Evolutionary conservation across 2,888 invertebrate genomes (phyloP), one percentile per base, ranked within the genome.

Genomic region (Criorhina ranunculi): DNA sequence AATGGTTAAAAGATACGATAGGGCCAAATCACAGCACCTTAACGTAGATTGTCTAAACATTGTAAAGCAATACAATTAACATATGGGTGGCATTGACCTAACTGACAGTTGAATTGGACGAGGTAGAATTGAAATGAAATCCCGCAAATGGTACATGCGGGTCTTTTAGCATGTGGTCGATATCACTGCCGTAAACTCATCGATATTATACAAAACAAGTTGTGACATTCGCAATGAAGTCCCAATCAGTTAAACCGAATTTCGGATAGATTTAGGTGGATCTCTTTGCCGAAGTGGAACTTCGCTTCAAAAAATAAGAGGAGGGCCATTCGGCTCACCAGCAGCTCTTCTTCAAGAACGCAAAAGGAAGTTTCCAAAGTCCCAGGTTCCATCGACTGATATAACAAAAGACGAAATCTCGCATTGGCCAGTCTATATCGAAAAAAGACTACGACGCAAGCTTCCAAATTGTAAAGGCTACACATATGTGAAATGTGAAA

Each of bases 51-150:
- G 40, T 29, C 40, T 24, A 8, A 59, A 40, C 33, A 59, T 59
- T 19, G 42, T 60, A 19, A 60, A 60, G 24, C 59, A 60, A 5
- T 62, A 60, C 29, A 60, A 60, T 24, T 44, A 60, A 44, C 60
- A 60, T 60, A n/a, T 5, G 17, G 49, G 49, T 49, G 49, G 5
- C 49, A 5, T 24, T 49, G 17, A 15, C 11, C 8, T 57, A 49
- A 31, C 37, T 37, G 40, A 59, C 40, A 59, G 57, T 35, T 35
- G 40, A n/a, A 37, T 59, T 59, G 40, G 59, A 59, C 40, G 40
- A 59, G 12, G 17, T 40, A 19, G 19, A 59, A 59, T 59, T 24
- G 40, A 59, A 59, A 59, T 59, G 40, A 59, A 24, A 59, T 59
- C 59, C 12, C 40, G 40, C n/a, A 59, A 59, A 59, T 59, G 40